A percentile compares a stretch with the other conserved stretches of the same genome.
phyloP scores from a whole-genome alignment of 2,888 invertebrate genomes.

The Julus scanicus region DNA sequence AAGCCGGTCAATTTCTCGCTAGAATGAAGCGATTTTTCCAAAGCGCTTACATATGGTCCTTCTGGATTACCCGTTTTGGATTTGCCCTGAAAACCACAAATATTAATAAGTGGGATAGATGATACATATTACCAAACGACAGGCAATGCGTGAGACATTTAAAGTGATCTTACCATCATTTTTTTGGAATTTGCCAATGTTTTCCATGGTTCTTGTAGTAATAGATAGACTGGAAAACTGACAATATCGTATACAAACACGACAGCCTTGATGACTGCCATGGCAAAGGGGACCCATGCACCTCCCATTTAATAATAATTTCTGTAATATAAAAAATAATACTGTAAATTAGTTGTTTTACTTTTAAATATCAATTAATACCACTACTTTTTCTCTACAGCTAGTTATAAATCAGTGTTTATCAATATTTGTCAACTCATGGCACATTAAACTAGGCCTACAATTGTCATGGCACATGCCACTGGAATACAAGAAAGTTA shows the following conservation, averaged over 20 bases:
- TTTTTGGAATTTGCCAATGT: slow-evolving; percentile 21
- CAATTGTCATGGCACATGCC: too few relatives aligned
- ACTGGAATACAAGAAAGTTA: too few relatives aligned
- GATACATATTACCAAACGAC: background rate
- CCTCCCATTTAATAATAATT: background rate
- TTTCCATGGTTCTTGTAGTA: slow-evolving; percentile 90
- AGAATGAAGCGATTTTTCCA: slow-evolving; percentile 42
- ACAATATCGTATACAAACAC: slow-evolving; percentile 86
- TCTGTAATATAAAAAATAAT: background rate
- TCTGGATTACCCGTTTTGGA: slow-evolving; percentile 54
- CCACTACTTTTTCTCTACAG: too few relatives aligned
- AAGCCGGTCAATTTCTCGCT: slow-evolving; percentile 53
- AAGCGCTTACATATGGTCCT: slow-evolving; percentile 56
- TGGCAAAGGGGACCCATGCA: background rate
- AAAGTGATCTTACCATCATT: slow-evolving; percentile 49
- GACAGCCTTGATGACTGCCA: slow-evolving; percentile 58
- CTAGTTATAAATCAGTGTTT: too few relatives aligned
- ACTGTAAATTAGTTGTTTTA: background rate
- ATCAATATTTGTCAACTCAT: too few relatives aligned
- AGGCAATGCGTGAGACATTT: background rate
- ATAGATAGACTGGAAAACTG: slow-evolving; percentile 88
- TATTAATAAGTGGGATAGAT: background rate
- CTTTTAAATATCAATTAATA: too few relatives aligned
- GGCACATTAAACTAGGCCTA: too few relatives aligned
- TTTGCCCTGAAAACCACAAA: slow-evolving; percentile 11